These are phyloP conservation scores for Muricea muricata DNA, from an alignment of 92 coral and sea anemone species.

Conservation along the genomic window DNA sequence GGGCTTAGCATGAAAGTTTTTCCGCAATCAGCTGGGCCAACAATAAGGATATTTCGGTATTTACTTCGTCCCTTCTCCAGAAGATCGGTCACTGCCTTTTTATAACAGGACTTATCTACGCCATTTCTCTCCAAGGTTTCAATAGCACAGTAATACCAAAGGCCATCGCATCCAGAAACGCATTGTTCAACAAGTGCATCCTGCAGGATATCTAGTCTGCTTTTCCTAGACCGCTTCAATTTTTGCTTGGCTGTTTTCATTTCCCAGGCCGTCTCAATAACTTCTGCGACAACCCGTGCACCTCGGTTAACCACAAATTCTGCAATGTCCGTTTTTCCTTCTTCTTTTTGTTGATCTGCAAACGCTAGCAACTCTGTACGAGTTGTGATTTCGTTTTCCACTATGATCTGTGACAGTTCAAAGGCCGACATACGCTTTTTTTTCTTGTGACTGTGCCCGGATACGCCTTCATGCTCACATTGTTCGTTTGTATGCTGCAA, in stretches of 20 bases:
- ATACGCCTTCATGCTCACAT: background rate
- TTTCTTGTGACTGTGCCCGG: background rate
- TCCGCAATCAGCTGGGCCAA: conserved; percentile 55
- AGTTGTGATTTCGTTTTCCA: conserved; percentile 47
- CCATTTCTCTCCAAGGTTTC: conserved; percentile 24
- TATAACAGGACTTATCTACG: background rate
- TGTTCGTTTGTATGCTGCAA: too few species aligned
- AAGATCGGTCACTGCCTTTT: conserved; percentile 19
- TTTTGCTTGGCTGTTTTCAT: too few species aligned
- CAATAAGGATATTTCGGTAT: conserved; percentile 46
- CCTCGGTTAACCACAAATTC: conserved; percentile 73
- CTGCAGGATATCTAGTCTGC: conserved; percentile 39
- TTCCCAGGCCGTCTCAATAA: conserved; percentile 64
- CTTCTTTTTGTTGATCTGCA: conserved; percentile 31
- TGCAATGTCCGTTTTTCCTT: conserved; percentile 67
- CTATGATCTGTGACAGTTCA: conserved; percentile 55
- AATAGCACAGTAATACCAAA: conserved; percentile 2
- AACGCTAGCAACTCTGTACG: conserved; percentile 63
- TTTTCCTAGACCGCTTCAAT: conserved; percentile 29
- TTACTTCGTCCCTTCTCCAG: conserved; percentile 46
- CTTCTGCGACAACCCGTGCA: conserved; percentile 52
- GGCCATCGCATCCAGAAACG: conserved; percentile 36
- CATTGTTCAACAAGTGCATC: background rate
- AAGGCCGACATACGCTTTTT: conserved; percentile 54
- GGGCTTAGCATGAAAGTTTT: conserved; percentile 51